phyloP scores from a whole-genome alignment of 2,797 vertebrate species.

The Capromys pilorides region DNA sequence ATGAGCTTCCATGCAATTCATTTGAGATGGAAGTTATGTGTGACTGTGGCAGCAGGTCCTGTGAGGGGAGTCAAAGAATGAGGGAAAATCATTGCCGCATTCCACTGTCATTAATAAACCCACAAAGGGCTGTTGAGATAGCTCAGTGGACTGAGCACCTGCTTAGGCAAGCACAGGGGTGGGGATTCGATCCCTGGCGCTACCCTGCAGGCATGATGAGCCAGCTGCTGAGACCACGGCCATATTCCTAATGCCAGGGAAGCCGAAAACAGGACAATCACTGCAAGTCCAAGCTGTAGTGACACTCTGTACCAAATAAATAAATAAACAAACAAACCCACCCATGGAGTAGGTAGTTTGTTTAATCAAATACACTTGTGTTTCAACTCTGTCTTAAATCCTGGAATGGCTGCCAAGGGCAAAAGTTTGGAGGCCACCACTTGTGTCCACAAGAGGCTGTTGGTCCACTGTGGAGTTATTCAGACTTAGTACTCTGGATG shows the following conservation, averaged over 20 bases:
- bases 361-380: background rate
- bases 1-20: background rate
- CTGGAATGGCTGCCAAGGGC: background rate
- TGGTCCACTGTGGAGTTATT: background rate
- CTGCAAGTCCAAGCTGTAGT: too few species aligned
- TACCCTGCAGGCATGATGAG: too few species aligned
- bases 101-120: background rate
- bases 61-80: background rate
- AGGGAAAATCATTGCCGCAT: background rate
- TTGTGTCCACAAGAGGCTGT: background rate
- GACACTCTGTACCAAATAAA: too few species aligned
- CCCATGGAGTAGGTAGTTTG: background rate
- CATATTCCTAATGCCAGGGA: too few species aligned
- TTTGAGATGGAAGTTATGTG: background rate
- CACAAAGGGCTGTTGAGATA: background rate
- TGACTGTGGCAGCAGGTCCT: background rate
- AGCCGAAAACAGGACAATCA: too few species aligned
- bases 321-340: background rate
- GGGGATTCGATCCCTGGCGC: too few species aligned
- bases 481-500: too few species aligned
- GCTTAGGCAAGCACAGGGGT: too few species aligned
- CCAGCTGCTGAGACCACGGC: too few species aligned
- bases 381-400: background rate
- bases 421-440: background rate
- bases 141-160: too few species aligned